A percentile compares a stretch with the other conserved stretches of the same genome.
Conservation (phyloP, 2,113 vertebrate genomes). For the Ploceus nigricollis region DNA sequence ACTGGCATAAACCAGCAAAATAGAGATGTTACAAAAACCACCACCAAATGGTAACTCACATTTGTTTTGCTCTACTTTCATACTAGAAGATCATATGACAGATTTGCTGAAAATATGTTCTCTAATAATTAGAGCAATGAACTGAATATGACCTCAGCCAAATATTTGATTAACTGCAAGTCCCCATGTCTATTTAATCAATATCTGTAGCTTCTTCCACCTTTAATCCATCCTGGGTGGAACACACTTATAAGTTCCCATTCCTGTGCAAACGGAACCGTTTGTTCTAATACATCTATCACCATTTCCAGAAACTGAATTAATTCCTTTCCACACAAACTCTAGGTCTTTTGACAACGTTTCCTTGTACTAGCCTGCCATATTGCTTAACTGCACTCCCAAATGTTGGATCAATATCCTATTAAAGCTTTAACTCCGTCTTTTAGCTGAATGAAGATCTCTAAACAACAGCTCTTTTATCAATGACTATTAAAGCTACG, state of each 20-base stretch:
- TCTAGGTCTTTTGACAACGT: background rate
- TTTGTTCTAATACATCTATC: background rate
- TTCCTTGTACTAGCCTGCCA: background rate
- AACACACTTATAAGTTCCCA: background rate
- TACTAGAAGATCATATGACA: background rate
- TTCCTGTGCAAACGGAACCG: background rate
- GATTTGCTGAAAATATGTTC: slow-evolving; percentile 34
- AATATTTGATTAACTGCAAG: background rate
- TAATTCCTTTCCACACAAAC: background rate
- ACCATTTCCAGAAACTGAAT: background rate
- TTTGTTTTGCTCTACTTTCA: background rate
- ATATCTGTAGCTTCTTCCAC: background rate
- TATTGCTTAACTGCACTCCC: background rate
- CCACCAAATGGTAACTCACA: background rate
- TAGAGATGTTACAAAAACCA: background rate
- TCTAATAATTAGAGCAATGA: slow-evolving; percentile 6
- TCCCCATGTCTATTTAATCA: background rate
- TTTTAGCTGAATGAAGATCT: background rate
- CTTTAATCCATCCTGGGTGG: background rate
- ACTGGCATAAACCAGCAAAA: background rate
- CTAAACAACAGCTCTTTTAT: background rate
- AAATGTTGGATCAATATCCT: background rate
- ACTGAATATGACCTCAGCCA: background rate
- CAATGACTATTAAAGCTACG: background rate
- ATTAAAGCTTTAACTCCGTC: background rate